A percentile compares a stretch with the other conserved stretches of the same genome.
These are phyloP conservation scores for Takifugu rubripes DNA, from an alignment of 2,797 vertebrate species.

Conservation along the genomic window DNA sequence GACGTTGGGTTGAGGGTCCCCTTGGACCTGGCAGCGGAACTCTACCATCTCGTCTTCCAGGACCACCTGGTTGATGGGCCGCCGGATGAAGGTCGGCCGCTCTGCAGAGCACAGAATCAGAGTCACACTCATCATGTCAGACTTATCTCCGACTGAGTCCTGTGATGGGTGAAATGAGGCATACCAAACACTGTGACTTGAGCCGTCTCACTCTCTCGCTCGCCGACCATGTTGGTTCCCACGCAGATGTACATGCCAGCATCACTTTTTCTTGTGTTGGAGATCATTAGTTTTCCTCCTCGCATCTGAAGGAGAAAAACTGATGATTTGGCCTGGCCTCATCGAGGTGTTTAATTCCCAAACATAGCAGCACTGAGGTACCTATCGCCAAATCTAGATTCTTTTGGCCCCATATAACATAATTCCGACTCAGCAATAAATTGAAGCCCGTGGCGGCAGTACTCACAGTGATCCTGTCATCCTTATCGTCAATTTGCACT, in stretches of 20 bases:
- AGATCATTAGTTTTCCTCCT: constrained; percentile 97
- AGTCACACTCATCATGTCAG: background rate
- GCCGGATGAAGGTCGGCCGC: constrained; percentile 90
- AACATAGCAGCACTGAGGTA: background rate
- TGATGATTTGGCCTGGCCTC: background rate
- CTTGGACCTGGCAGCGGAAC: constrained; percentile 96
- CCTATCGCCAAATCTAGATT: background rate
- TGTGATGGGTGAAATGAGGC: constrained; percentile 5
- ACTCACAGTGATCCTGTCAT: constrained; percentile 91
- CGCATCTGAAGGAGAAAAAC: constrained; percentile 79
- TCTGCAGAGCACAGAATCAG: constrained; percentile 68
- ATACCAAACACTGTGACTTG: constrained; percentile 98
- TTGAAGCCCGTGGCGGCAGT: constrained; percentile 1
- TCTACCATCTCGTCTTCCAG: constrained; percentile 93
- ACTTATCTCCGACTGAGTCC: no score
- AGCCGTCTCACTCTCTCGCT: constrained; percentile 94
- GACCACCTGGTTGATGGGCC: constrained; percentile 97
- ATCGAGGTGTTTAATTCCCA: background rate
- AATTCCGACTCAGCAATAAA: background rate
- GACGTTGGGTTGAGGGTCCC: constrained; percentile 92
- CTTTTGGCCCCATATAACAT: background rate
- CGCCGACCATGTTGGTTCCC: constrained; percentile 97
- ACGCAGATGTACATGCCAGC: constrained; percentile 97
- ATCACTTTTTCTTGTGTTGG: constrained; percentile 92
- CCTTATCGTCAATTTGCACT: constrained; percentile 90